A percentile compares a stretch with the other conserved stretches of the same genome.
Conservation (phyloP, 30 jellyfish, hydroid and myxozoan genomes). For the Rhopilema esculentum region DNA sequence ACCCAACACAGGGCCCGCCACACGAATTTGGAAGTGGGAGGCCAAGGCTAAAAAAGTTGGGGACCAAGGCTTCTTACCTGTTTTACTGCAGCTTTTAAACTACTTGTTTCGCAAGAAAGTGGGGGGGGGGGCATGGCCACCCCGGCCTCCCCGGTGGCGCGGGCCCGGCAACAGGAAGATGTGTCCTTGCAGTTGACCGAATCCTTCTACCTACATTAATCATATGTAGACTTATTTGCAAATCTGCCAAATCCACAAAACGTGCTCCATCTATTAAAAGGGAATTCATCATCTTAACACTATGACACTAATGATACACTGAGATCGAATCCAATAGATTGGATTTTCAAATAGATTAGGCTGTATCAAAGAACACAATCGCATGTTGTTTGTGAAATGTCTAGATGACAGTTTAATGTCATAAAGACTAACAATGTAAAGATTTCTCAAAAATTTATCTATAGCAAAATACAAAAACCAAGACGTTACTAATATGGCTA, state of each 20-base stretch:
- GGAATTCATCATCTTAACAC: constrained; percentile 11
- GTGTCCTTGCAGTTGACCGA: background rate
- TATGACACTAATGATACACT: background rate
- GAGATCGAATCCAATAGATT: background rate
- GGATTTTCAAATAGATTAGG: background rate
- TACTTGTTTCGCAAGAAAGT: too few species aligned
- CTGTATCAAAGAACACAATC: background rate
- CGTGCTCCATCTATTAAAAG: background rate
- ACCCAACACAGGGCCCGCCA: too few species aligned
- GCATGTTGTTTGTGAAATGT: background rate
- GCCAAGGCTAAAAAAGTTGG: too few species aligned
- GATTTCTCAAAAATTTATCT: background rate
- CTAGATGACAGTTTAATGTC: background rate
- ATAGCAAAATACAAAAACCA: background rate
- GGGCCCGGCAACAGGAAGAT: background rate
- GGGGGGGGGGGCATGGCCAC: too few species aligned
- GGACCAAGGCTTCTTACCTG: too few species aligned
- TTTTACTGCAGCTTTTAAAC: too few species aligned
- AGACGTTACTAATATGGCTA: background rate
- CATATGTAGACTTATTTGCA: too few species aligned
- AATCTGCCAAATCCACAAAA: too few species aligned
- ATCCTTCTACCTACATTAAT: too few species aligned
- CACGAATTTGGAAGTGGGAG: too few species aligned
- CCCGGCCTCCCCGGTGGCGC: background rate
- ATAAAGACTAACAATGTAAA: background rate